Evolutionary conservation across 2,888 invertebrate species (phyloP).

Genomic region (Gandaritis pyraliata): DNA sequence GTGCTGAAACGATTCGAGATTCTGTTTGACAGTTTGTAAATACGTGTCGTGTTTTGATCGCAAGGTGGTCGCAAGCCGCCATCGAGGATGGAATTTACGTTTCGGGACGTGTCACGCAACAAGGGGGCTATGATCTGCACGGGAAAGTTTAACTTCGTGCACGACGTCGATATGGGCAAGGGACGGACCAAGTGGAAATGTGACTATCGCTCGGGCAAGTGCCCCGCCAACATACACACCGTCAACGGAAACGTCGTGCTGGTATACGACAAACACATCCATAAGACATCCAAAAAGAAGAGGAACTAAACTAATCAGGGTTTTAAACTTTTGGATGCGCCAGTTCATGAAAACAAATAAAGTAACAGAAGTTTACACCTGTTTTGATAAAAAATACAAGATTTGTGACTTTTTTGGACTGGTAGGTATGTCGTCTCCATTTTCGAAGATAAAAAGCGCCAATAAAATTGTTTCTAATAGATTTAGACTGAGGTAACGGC

Average conservation of each 20-base stretch:
- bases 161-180: constrained; percentile 58
- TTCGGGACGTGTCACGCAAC: constrained; percentile 51
- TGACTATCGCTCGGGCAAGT: constrained; percentile 52
- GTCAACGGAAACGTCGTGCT: constrained; percentile 61
- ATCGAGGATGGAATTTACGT: constrained; percentile 54
- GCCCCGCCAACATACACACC: constrained; percentile 64
- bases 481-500: constrained; percentile 19
- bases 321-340: not conserved
- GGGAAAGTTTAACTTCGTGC: constrained; percentile 59
- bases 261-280: constrained; percentile 62
- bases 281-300: constrained; percentile 39
- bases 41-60: constrained; percentile 42
- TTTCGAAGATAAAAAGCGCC: not conserved
- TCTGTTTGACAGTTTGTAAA: constrained; percentile 24
- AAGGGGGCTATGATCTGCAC: constrained; percentile 58
- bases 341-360: constrained; percentile 7
- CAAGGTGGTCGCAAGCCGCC: constrained; percentile 44
- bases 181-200: constrained; percentile 64
- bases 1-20: not conserved
- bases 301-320: constrained; percentile 19
- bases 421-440: not conserved
- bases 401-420: constrained; percentile 10
- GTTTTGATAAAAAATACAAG: too few relatives aligned
- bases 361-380: not conserved
- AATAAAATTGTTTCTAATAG: not conserved